Evolutionary conservation across 2,113 vertebrate species (phyloP).

Genomic region (Hipposideros armiger): DNA sequence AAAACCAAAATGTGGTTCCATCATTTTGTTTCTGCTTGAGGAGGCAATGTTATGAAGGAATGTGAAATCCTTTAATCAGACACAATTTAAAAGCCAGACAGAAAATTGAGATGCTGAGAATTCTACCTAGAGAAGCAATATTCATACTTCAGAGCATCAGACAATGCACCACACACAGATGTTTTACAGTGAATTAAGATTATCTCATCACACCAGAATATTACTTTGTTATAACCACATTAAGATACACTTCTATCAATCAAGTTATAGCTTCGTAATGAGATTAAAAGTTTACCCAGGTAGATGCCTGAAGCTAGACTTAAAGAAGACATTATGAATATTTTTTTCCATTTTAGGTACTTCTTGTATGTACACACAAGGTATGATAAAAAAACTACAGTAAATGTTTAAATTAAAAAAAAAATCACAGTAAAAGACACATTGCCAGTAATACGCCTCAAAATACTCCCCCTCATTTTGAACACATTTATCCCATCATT

Average conservation of each 20-base stretch:
- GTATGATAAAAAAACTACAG: too few relatives aligned
- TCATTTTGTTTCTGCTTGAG: constrained; percentile 74
- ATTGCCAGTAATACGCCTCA: too few relatives aligned
- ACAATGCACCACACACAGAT: constrained; percentile 82
- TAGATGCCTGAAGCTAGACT: constrained; percentile 36
- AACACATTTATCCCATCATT: too few relatives aligned
- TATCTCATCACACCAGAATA: constrained; percentile 67
- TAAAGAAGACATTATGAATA: constrained; percentile 49
- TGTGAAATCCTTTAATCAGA: constrained; percentile 86
- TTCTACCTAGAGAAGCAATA: constrained; percentile 86
- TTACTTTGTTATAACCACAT: constrained; percentile 72
- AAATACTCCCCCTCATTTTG: too few relatives aligned
- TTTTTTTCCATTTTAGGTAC: neutral
- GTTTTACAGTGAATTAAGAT: constrained; percentile 77
- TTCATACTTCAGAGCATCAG: constrained; percentile 79
- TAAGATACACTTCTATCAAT: constrained; percentile 74
- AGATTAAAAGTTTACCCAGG: constrained; percentile 50
- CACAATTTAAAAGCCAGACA: constrained; percentile 85
- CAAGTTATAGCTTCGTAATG: constrained; percentile 69
- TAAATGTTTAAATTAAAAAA: too few relatives aligned
- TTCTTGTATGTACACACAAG: neutral
- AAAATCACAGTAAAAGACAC: too few relatives aligned
- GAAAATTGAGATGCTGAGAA: constrained; percentile 85
- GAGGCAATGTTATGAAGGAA: constrained; percentile 83
- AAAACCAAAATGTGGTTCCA: constrained; percentile 31